Base-by-base conservation (phyloP, 2,113 vertebrate genomes). In the Xyliphius kryptos region DNA sequence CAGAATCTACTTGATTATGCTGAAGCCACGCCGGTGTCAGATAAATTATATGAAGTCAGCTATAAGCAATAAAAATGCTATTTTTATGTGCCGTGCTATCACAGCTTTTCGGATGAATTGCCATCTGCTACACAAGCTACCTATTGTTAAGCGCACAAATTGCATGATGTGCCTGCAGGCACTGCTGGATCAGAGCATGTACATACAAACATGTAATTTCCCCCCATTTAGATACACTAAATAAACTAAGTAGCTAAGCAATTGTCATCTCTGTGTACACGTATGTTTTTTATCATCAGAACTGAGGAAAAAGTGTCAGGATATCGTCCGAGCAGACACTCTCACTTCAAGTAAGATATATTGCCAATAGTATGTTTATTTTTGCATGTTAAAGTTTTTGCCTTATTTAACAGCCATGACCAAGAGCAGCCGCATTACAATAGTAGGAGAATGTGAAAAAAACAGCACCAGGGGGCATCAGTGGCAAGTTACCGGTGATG, bases 1-100 rank as follows among this genome's bases (percentile, higher is more conserved):
- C 48, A 15, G 38, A 51, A 67, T 71, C 40, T 43, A 71, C 55
- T 54, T 48, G 53, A 36, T 16, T 6, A 40, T 59, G 60, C 32
- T 32, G 46, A 55, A 59, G 48, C 14, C 47, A 32, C 26, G 9
- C 54, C 54, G 47, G 44, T 50, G 54, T 48, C 47, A 44, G 26
- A 53, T 16, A 43, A 51, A 49, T 32, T 9, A 44, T 44, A 21
- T 37, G 12, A 14, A 53, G 44, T 38, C 22, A 20, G 54, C 53
- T 43, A 41, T 20, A 43, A 58, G 47, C 52, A 56, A 48, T 38
- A 38, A 54, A 32, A 41, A 50, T 53, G 17, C 19, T 67, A 47
- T 57, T 71, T 58, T 36, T 57, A 40, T 53, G 59, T 32, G 12
- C 43, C 2, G 20, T 9, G 43, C 44, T 17, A 41, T 15, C 40